These are phyloP conservation scores for Sminthopsis crassicaudata DNA, from an alignment of 2,113 vertebrate genomes.

Conservation along the genomic window DNA sequence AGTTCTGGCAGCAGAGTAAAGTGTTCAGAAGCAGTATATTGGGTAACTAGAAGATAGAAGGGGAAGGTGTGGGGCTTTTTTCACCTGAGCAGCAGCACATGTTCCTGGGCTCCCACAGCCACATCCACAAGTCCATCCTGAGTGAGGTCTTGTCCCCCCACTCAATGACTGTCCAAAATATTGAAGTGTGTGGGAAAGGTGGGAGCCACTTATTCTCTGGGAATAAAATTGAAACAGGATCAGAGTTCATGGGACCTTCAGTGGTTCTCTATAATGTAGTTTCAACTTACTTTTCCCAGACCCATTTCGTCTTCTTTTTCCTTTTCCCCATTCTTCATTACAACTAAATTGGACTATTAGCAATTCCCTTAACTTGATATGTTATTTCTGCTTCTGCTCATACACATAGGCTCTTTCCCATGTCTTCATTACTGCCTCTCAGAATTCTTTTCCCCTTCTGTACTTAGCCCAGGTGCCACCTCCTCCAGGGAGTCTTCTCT, in stretches of 20 bases:
- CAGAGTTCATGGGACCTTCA: neutral
- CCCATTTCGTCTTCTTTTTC: neutral
- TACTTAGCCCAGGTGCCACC: neutral
- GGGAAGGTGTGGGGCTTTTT: neutral
- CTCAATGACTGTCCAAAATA: conserved; percentile 89
- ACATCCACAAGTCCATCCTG: conserved; percentile 86
- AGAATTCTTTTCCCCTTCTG: neutral
- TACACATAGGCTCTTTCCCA: neutral
- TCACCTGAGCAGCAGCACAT: conserved; percentile 87
- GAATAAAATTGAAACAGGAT: neutral
- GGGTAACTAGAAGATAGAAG: neutral
- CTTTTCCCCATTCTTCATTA: neutral
- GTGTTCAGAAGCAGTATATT: neutral
- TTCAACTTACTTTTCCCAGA: neutral
- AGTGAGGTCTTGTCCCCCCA: conserved; percentile 85
- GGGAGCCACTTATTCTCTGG: conserved; percentile 84
- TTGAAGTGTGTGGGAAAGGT: conserved; percentile 67
- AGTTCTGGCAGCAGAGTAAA: too few relatives aligned
- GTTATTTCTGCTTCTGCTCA: neutral
- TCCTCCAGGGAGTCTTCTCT: neutral
- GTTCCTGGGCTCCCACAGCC: conserved; percentile 85
- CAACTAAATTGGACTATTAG: neutral
- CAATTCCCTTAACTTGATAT: neutral
- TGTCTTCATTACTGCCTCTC: neutral
- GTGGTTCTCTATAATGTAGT: neutral